phyloP scores from a whole-genome alignment of 2,113 vertebrate genomes.

The Pogonocichla stellata region DNA sequence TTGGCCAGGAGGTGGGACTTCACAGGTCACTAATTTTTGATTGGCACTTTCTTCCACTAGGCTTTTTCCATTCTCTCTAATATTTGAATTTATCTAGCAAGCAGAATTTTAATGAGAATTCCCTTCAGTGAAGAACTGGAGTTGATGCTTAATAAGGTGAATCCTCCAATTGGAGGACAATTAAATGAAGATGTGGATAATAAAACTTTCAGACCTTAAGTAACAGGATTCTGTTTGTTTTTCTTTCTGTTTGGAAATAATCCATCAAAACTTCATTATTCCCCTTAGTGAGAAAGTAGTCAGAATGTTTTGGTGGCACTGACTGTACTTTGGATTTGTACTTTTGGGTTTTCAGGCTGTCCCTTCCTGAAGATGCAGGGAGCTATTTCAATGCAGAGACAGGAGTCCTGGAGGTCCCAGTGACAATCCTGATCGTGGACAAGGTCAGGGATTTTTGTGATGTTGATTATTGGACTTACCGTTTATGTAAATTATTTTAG shows the following conservation, averaged over 20 bases:
- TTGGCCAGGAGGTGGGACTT: background rate
- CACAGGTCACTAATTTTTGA: background rate
- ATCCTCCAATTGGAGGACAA: background rate
- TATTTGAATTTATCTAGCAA: background rate
- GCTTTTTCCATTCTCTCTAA: background rate
- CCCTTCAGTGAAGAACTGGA: background rate
- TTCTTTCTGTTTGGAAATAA: background rate
- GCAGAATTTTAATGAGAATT: background rate
- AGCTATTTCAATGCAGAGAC: slow-evolving; percentile 83
- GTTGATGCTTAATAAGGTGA: background rate
- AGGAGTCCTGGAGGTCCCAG: slow-evolving; percentile 84
- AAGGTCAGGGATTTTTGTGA: slow-evolving; percentile 75
- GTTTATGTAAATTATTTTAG: background rate
- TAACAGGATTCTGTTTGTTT: background rate
- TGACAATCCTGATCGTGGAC: slow-evolving; percentile 78
- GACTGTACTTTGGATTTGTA: background rate
- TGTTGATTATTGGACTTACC: background rate
- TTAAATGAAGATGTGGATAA: background rate
- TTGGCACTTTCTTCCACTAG: background rate
- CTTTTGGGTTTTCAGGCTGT: slow-evolving; percentile 68
- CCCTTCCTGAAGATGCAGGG: slow-evolving; percentile 80
- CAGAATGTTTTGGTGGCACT: background rate
- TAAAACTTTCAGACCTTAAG: background rate
- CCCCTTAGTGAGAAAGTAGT: background rate
- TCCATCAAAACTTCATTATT: background rate